These are phyloP conservation scores for Drosophila persimilis DNA, from an alignment of 1,140 invertebrate species.

Conservation along the genomic window DNA sequence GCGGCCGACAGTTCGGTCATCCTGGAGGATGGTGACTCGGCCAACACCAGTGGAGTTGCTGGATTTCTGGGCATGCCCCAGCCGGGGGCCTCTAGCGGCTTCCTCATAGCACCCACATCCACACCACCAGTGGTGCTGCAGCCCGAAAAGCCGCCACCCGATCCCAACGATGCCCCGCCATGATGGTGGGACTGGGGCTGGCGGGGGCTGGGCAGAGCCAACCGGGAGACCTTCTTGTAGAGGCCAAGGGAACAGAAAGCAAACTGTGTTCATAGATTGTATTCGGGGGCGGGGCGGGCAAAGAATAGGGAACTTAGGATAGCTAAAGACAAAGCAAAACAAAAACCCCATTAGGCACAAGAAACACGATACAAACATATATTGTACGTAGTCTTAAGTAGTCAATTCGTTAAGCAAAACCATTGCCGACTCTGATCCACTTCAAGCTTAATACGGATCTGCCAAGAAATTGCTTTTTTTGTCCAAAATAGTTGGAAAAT, in stretches of 20 bases:
- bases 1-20: constrained; percentile 91
- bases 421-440: constrained; percentile 1
- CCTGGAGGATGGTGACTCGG: constrained; percentile 86
- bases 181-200: constrained; percentile 62
- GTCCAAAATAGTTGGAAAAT: too few species aligned
- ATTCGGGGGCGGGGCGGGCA: constrained; percentile 17
- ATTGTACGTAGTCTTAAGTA: constrained; percentile 61
- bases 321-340: constrained; percentile 26
- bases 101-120: constrained; percentile 45
- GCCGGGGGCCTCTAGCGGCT: constrained; percentile 67
- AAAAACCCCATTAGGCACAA: not conserved
- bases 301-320: constrained; percentile 24
- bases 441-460: not conserved
- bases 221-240: constrained; percentile 58
- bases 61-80: constrained; percentile 64
- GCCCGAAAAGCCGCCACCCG: constrained; percentile 69
- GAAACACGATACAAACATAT: not conserved
- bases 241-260: constrained; percentile 54
- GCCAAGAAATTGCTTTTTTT: too few species aligned
- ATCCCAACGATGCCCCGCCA: constrained; percentile 64
- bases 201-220: constrained; percentile 13
- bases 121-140: constrained; percentile 36
- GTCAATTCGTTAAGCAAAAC: constrained; percentile 65
- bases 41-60: constrained; percentile 37
- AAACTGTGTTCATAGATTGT: constrained; percentile 76